Percentiles rank a stretch among this genome's conserved stretches.
These are phyloP conservation scores for Aspiorhynchus laticeps DNA, from an alignment of 2,113 vertebrate genomes.

Conservation along the genomic window DNA sequence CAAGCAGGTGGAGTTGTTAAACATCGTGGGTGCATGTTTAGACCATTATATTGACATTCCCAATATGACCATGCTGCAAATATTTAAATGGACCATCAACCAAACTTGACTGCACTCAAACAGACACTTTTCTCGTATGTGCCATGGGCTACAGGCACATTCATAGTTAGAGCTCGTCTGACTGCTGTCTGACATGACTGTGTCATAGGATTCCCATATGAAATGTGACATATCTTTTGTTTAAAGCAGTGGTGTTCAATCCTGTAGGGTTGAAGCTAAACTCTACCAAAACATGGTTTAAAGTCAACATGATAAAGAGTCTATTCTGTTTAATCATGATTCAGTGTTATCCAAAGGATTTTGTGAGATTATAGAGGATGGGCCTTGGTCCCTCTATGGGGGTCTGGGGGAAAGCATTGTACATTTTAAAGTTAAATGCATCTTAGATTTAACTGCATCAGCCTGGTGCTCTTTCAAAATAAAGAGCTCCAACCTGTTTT, in stretches of 20 bases:
- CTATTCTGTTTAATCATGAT: not conserved
- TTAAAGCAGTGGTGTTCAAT: not conserved
- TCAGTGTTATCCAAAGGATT: not conserved
- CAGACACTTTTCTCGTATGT: not conserved
- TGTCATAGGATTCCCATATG: not conserved
- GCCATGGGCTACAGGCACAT: not conserved
- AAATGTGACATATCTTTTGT: not conserved
- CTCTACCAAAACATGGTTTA: not conserved
- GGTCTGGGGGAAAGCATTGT: not conserved
- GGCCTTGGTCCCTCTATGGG: not conserved
- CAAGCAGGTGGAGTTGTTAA: conserved; percentile 25
- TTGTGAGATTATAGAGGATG: not conserved
- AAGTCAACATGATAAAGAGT: too few species aligned
- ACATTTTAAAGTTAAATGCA: too few species aligned
- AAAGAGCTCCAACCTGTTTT: too few species aligned
- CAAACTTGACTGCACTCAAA: not conserved
- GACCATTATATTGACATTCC: conserved; percentile 3
- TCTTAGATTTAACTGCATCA: not conserved
- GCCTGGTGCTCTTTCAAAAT: too few species aligned
- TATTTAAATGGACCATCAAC: conserved; percentile 16
- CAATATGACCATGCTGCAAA: conserved; percentile 18
- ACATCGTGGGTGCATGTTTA: conserved; percentile 4
- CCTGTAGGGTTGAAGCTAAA: not conserved
- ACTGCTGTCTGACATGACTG: not conserved
- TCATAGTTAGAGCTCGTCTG: not conserved